Base-by-base conservation (phyloP, 2,888 invertebrate species). In the Halictus quadricinctus region DNA sequence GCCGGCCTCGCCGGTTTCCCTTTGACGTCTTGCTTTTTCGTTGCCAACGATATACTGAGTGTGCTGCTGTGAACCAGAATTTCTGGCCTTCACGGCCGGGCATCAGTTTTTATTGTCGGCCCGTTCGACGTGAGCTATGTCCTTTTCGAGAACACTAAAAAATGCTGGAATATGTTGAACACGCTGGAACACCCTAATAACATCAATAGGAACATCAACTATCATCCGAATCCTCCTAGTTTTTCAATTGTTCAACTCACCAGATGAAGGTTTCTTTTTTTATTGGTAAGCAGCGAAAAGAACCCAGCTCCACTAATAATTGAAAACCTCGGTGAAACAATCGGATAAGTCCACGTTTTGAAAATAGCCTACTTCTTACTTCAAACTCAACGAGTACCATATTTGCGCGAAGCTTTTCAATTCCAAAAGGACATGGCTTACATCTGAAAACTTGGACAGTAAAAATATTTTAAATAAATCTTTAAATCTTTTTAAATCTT, bases 1-100 rank as follows among this genome's bases (percentile, higher is more conserved):
- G 84, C 46, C 54, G 58, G 15, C 36, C 66, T 7, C 58, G 72
- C 29, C 73, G 74, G 70, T 75, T 79, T 43, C 36, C 78, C 60
- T 54, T 84, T 72, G 46, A 75, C 81, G 60, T 36, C 46, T 60
- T 18, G 15, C 50, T 83, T 83, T 83, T 83, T 77, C 29, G 69
- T 36, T 25, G 64, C 46, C 72, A 50, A 18, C 36, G 36, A 43
- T 43, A 43, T 43, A 69, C 69, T 21, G 36, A 66, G 66, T 66
- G 66, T 18, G 8, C 36, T 21, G 21, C 18, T 29, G 8, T 15
- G 29, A 66, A 36, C 66, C 6, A 66, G 18, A 5, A 12, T 60
- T 60, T 25, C 25, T 15, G 25, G 25, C 25, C 25, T 60, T 60
- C 60, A 10, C 54, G 54, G 54, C 54, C 54, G 10, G 54, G 10